phyloP scores from a whole-genome alignment of 2,888 invertebrate genomes.

The Anarsia innoxiella region DNA sequence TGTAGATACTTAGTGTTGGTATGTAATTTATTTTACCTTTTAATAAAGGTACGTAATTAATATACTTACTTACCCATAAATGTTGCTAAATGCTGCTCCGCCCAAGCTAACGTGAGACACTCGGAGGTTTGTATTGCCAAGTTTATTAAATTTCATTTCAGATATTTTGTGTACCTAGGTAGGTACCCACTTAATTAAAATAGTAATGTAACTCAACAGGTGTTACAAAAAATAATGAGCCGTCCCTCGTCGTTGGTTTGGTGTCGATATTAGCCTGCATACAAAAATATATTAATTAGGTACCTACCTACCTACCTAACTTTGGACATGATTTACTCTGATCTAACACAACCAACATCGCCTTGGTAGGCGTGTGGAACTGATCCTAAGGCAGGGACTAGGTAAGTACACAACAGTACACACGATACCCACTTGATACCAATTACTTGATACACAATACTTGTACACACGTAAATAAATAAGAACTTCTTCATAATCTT shows the following conservation, averaged over 20 bases:
- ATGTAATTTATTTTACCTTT: background rate
- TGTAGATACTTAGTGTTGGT: background rate
- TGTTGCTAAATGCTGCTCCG: conserved; percentile 82
- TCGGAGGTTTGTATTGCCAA: conserved; percentile 83
- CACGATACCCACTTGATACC: no score
- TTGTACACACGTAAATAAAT: no score
- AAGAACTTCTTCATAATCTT: no score
- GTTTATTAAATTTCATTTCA: conserved; percentile 80
- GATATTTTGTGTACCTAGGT: background rate
- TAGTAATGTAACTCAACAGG: background rate
- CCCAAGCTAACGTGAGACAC: conserved; percentile 85
- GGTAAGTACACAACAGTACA: no score
- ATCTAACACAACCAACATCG: no score
- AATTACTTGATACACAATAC: no score
- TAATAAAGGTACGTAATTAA: background rate
- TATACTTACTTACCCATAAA: conserved; percentile 79
- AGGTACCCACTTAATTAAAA: no score
- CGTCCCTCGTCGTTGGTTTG: no score
- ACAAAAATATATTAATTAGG: background rate
- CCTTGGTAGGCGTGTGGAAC: no score
- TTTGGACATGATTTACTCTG: no score
- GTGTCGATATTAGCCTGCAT: background rate
- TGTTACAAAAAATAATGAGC: no score
- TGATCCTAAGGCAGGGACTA: no score
- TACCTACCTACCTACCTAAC: background rate